Conservation (phyloP, 2,888 invertebrate genomes). For the Aphodius granarius region DNA sequence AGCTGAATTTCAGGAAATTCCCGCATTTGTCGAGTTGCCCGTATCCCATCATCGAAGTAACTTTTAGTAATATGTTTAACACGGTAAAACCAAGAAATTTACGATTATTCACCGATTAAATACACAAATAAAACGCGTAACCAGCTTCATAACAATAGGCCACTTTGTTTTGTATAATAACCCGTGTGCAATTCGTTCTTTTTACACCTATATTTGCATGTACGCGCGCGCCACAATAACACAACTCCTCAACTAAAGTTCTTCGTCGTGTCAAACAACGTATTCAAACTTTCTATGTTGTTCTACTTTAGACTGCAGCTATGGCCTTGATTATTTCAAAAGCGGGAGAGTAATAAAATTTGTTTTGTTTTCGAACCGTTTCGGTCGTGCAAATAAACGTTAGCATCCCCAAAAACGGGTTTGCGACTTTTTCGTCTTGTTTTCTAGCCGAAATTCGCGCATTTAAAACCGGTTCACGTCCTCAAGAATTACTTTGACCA, state of each 20-base stretch:
- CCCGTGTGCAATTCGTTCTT: neutral
- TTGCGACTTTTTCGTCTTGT: neutral
- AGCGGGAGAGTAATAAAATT: neutral
- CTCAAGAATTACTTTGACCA: neutral
- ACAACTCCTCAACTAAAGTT: neutral
- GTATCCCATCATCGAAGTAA: slow-evolving; percentile 66
- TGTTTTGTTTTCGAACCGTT: neutral
- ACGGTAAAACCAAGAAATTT: neutral
- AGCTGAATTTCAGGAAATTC: slow-evolving; percentile 82
- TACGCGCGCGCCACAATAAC: neutral
- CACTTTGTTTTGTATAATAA: neutral
- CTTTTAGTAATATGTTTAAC: neutral
- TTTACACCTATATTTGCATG: neutral
- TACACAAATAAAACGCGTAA: neutral
- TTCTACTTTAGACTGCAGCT: slow-evolving; percentile 19
- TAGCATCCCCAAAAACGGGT: neutral
- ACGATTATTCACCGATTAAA: neutral
- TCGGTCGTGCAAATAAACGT: neutral
- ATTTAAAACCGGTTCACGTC: neutral
- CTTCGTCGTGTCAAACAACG: neutral
- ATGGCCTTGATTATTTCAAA: neutral
- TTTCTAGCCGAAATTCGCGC: neutral
- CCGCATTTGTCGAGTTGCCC: slow-evolving; percentile 89
- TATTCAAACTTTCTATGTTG: slow-evolving; percentile 21
- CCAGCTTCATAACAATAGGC: neutral